phyloP scores from a whole-genome alignment of 1,140 invertebrate species.

The Drosophila nigromelanica region DNA sequence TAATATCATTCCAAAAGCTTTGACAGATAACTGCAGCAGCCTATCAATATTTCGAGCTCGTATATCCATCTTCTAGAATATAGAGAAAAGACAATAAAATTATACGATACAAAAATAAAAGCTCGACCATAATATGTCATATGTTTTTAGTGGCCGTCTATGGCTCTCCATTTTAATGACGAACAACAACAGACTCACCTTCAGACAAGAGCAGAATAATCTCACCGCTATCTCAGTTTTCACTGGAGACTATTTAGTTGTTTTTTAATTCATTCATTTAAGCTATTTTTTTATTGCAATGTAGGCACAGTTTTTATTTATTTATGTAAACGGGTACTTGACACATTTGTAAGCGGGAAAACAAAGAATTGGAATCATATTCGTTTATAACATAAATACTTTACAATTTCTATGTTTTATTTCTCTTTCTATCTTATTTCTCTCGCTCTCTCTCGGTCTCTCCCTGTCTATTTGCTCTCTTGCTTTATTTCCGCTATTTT shows the following conservation, averaged over 20 bases:
- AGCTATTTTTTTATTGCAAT: slow-evolving; percentile 3
- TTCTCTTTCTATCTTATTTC: not conserved
- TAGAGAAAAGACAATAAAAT: slow-evolving; percentile 27
- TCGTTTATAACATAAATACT: not conserved
- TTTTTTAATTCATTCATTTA: slow-evolving; percentile 10
- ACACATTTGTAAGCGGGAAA: slow-evolving; percentile 2
- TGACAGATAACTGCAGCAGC: slow-evolving; percentile 8
- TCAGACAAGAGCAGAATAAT: slow-evolving; percentile 58
- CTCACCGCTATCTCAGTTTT: slow-evolving; percentile 48
- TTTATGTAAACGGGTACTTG: slow-evolving; percentile 10
- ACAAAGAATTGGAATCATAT: not conserved
- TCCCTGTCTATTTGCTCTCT: slow-evolving; percentile 1
- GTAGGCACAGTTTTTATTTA: not conserved
- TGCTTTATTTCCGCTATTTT: not conserved
- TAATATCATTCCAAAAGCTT: slow-evolving; percentile 13
- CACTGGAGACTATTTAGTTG: slow-evolving; percentile 21
- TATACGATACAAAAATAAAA: slow-evolving; percentile 33
- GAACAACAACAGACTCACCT: slow-evolving; percentile 58
- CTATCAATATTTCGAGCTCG: slow-evolving; percentile 21
- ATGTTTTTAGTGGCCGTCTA: slow-evolving; percentile 39
- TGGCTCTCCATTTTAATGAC: slow-evolving; percentile 38
- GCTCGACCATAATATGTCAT: slow-evolving; percentile 51
- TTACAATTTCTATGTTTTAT: not conserved
- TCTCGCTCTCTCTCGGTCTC: not conserved
- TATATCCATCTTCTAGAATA: slow-evolving; percentile 1